Percentiles rank a stretch among this genome's conserved stretches.
These are phyloP conservation scores for Phenganax marumi DNA, from an alignment of 92 coral and sea anemone genomes.

Conservation along the genomic window DNA sequence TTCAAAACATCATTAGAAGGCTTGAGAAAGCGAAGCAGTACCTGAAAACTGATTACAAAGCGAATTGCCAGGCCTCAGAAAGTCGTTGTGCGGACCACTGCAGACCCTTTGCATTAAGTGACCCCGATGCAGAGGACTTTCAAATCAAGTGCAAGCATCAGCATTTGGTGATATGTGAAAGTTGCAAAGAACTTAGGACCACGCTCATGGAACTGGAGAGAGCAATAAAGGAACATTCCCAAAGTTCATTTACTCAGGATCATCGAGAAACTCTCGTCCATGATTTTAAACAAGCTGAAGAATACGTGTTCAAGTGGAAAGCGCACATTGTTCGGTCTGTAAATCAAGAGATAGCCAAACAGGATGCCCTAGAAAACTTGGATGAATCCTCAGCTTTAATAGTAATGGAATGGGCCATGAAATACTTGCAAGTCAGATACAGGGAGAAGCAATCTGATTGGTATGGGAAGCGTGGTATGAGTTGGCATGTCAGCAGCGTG, in stretches of 20 bases:
- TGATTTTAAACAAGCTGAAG: background rate
- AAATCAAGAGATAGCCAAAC: background rate
- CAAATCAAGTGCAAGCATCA: background rate
- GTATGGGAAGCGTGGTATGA: background rate
- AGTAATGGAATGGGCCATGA: background rate
- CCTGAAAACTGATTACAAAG: no score
- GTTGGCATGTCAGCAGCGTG: background rate
- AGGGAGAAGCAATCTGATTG: background rate
- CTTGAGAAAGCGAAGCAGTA: no score
- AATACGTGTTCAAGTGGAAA: background rate
- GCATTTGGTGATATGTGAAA: background rate
- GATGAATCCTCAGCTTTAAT: background rate
- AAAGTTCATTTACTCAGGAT: background rate
- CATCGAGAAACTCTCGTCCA: background rate
- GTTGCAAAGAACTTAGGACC: background rate
- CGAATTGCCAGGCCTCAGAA: no score
- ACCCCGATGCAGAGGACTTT: background rate
- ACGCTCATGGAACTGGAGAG: background rate
- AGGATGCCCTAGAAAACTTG: background rate
- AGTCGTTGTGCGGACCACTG: no score
- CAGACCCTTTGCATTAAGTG: no score
- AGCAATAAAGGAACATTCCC: background rate
- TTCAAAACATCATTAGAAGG: no score
- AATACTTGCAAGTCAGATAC: background rate
- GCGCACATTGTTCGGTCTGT: background rate